phyloP scores from a whole-genome alignment of 2,797 vertebrate genomes.

The Acropternis orthonyx region DNA sequence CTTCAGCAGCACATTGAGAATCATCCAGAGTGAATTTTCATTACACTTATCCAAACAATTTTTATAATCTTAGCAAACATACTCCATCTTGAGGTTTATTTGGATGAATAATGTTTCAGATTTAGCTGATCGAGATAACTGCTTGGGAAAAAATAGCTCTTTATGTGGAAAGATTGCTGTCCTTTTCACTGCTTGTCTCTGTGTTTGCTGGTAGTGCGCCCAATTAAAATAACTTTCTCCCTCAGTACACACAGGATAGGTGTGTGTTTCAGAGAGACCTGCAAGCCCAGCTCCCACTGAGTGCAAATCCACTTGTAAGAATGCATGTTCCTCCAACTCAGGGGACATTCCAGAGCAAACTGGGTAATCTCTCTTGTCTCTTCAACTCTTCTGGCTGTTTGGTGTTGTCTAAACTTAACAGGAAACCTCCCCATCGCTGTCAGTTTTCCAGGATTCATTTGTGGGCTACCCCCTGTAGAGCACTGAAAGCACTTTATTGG shows the following conservation, averaged over 20 bases:
- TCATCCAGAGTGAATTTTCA: conserved; percentile 1
- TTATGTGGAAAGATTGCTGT: not conserved
- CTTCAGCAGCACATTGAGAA: not conserved
- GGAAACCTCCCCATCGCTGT: not conserved
- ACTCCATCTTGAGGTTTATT: not conserved
- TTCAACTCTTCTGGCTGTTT: not conserved
- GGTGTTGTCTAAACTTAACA: not conserved
- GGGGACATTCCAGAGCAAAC: not conserved
- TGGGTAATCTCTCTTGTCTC: not conserved
- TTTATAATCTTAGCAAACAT: conserved; percentile 9
- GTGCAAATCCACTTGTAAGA: not conserved
- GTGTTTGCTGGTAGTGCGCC: not conserved
- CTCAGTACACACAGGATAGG: not conserved
- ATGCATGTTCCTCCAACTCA: not conserved
- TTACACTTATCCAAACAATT: conserved; percentile 7
- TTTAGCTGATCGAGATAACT: conserved; percentile 8
- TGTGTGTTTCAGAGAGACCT: not conserved
- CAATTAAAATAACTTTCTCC: not conserved
- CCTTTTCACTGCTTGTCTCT: not conserved
- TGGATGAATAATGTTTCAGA: conserved; percentile 20
- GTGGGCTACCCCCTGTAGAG: not conserved
- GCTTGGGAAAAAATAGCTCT: not conserved
- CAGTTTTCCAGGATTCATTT: conserved; percentile 2
- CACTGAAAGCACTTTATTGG: not conserved
- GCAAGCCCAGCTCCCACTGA: not conserved